phyloP scores from a whole-genome alignment of 92 coral and sea anemone species.

The Bergia sp. region DNA sequence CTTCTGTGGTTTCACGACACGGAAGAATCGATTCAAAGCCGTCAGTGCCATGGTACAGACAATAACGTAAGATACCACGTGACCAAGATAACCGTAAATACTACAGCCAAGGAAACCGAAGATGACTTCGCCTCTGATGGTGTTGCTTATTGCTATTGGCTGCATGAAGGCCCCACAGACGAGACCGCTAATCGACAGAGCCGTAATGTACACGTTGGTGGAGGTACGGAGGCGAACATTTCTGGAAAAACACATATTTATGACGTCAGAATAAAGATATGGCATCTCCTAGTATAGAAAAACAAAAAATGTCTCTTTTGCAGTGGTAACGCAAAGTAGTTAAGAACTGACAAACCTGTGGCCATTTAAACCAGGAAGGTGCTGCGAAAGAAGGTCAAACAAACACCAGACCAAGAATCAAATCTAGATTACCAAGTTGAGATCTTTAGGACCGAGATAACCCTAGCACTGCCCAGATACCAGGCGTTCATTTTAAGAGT shows the following conservation, averaged over 20 bases:
- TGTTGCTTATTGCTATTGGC: slow-evolving; percentile 25
- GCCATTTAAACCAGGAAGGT: too few species aligned
- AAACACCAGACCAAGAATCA: too few species aligned
- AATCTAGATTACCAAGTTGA: too few species aligned
- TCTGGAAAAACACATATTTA: background rate
- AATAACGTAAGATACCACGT: slow-evolving; percentile 36
- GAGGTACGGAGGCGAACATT: slow-evolving; percentile 35
- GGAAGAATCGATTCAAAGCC: slow-evolving; percentile 36
- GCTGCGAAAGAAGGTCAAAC: too few species aligned
- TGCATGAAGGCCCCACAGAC: slow-evolving; percentile 31
- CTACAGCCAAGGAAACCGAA: slow-evolving; percentile 18
- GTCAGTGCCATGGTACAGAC: slow-evolving; percentile 30
- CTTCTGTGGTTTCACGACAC: slow-evolving; percentile 45
- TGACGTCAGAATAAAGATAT: background rate
- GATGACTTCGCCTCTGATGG: slow-evolving; percentile 18
- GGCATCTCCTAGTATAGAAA: background rate
- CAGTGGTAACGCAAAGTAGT: too few species aligned
- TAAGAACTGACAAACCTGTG: too few species aligned
- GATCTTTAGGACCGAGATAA: too few species aligned
- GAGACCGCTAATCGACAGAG: slow-evolving; percentile 26
- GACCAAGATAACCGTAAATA: slow-evolving; percentile 28
- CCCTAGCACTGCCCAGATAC: too few species aligned
- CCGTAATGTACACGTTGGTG: slow-evolving; percentile 36
- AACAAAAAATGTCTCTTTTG: too few species aligned
- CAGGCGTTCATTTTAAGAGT: too few species aligned